A percentile compares a stretch with the other conserved stretches of the same genome.
Conservation (phyloP, 1,140 invertebrate species). For the Acromyrmex charruanus region DNA sequence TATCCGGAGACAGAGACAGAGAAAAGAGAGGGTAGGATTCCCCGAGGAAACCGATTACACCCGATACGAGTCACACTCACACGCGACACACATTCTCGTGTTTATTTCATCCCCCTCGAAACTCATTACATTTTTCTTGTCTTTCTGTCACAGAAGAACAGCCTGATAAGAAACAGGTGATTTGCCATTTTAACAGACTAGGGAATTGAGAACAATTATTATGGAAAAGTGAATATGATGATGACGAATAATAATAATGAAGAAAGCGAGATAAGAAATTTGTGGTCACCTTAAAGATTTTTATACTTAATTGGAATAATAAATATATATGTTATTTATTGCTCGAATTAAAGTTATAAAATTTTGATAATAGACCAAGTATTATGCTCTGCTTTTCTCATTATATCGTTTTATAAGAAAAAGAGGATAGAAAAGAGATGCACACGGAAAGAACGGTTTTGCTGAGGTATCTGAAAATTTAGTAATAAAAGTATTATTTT, state of each 20-base stretch:
- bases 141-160: background rate
- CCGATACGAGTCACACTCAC: conserved; percentile 66
- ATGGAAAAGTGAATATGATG: too few species aligned
- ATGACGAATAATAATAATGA: background rate
- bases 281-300: background rate
- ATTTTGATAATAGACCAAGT: background rate
- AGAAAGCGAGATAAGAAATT: background rate
- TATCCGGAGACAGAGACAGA: conserved; percentile 45
- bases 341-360: background rate
- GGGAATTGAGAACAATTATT: background rate
- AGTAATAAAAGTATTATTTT: too few species aligned
- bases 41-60: conserved; percentile 76
- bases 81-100: conserved; percentile 27
- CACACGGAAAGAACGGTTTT: too few species aligned
- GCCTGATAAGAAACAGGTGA: background rate
- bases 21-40: conserved; percentile 74
- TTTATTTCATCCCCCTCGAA: conserved; percentile 50
- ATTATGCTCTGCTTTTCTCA: background rate
- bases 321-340: background rate
- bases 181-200: conserved; percentile 24
- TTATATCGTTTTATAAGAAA: background rate
- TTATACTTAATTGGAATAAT: background rate
- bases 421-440: background rate
- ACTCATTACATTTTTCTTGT: conserved; percentile 37
- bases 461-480: too few species aligned